A percentile compares a stretch with the other conserved stretches of the same genome.
Conservation (phyloP, 1,140 invertebrate species). For the Apocrypta bakeri region DNA sequence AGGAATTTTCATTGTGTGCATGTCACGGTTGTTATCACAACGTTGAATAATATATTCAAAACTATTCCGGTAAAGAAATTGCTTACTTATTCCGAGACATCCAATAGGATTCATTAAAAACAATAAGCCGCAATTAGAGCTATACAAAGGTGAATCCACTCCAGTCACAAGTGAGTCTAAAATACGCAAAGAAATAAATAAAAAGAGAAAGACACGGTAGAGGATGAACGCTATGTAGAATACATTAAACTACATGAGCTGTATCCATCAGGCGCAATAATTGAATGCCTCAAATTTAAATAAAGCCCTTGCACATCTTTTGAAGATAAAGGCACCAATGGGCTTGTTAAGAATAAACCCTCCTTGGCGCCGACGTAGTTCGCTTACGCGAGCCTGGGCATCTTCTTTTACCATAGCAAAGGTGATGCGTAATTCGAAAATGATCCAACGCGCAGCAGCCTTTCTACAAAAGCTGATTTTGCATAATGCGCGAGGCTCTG, state of each 20-base stretch:
- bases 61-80: neutral
- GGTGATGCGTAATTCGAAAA: constrained; percentile 39
- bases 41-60: neutral
- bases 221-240: neutral
- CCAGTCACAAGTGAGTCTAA: neutral
- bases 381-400: neutral
- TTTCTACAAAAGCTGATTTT: constrained; percentile 40
- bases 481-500: constrained; percentile 20
- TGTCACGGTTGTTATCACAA: neutral
- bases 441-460: neutral
- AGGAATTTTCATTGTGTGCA: neutral
- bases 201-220: neutral
- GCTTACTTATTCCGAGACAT: neutral
- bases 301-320: constrained; percentile 12
- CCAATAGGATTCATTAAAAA: neutral
- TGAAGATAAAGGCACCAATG: constrained; percentile 5
- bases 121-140: neutral
- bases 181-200: neutral
- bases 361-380: neutral
- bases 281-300: constrained; percentile 38
- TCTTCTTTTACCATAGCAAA: neutral
- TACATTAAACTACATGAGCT: constrained; percentile 30
- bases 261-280: constrained; percentile 14
- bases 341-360: constrained; percentile 38
- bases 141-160: neutral